A percentile compares a stretch with the other conserved stretches of the same genome.
phyloP scores from a whole-genome alignment of 2,113 vertebrate genomes.

The Rhinoptilus africanus region DNA sequence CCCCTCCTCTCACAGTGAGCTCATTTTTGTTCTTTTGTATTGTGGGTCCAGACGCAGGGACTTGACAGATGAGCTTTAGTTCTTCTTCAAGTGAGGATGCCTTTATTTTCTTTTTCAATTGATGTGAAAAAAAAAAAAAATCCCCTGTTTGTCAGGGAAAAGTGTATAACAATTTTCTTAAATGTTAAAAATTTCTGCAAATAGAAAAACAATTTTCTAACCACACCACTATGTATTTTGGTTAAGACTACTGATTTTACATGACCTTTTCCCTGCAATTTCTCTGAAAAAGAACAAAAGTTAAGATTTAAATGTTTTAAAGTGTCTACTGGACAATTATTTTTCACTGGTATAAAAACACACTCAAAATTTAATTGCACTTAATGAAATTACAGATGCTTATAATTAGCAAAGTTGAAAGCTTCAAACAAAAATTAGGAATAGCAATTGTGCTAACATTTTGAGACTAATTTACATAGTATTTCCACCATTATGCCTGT shows the following conservation, averaged over 20 bases:
- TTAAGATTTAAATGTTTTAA: background rate
- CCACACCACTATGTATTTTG: background rate
- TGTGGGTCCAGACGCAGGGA: background rate
- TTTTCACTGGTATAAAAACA: background rate
- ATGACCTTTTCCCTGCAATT: background rate
- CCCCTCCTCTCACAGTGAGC: background rate
- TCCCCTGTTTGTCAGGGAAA: background rate
- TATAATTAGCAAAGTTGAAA: background rate
- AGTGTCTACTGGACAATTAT: background rate
- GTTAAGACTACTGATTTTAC: background rate
- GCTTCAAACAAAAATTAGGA: background rate
- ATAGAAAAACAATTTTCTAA: background rate
- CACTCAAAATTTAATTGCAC: background rate
- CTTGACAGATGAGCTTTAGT: background rate
- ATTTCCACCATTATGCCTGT: background rate
- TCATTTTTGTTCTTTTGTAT: background rate
- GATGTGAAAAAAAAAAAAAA: background rate
- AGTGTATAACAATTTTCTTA: background rate
- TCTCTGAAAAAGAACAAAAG: background rate
- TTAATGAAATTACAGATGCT: background rate
- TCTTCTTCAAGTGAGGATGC: background rate
- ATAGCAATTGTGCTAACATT: background rate
- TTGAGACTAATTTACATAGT: background rate
- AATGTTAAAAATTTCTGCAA: background rate
- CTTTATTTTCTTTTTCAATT: background rate